Conservation (phyloP, 2,113 vertebrate genomes). For the Nothoprocta perdicaria region DNA sequence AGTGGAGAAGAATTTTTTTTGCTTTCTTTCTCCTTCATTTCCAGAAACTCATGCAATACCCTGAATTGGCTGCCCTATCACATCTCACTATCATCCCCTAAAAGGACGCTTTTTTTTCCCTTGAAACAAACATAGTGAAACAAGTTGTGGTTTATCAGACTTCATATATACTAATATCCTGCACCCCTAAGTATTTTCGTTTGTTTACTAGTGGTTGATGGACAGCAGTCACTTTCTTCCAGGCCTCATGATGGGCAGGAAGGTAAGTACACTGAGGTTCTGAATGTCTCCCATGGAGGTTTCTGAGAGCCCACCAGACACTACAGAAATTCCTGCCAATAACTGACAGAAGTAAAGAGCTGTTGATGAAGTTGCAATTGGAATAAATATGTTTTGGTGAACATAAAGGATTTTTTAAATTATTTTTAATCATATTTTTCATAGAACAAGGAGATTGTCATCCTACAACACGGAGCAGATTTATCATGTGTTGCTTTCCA, state of each 20-base stretch:
- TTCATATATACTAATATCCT: neutral
- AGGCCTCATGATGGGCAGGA: neutral
- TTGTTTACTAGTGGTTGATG: neutral
- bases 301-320: neutral
- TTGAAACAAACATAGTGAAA: neutral
- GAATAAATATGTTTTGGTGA: neutral
- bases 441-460: neutral
- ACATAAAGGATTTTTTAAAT: fast-evolving
- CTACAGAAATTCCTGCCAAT: neutral
- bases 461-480: neutral
- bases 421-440: neutral
- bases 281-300: neutral
- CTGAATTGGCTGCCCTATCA: neutral
- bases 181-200: neutral
- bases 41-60: neutral
- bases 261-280: neutral
- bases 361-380: neutral
- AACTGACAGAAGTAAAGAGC: neutral
- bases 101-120: neutral
- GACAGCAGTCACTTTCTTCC: neutral
- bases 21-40: neutral
- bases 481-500: neutral
- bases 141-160: neutral
- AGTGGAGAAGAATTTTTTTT: neutral
- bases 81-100: neutral